Conservation (phyloP, 2,888 invertebrate species). For the Netelia inedita region DNA sequence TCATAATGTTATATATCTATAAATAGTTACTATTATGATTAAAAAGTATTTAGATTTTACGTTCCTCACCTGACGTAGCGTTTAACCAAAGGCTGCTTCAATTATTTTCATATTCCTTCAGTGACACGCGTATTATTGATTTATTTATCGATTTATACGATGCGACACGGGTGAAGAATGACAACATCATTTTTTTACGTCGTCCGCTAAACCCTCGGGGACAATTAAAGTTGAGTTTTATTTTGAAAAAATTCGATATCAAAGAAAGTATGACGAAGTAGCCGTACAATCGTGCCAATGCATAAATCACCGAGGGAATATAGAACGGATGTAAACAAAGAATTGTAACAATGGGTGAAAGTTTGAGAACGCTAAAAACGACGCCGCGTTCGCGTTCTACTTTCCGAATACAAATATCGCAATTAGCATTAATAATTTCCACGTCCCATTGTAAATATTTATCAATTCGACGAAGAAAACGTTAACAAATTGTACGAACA, state of each 20-base stretch:
- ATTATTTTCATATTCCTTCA: conserved; percentile 63
- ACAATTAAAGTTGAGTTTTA: conserved; percentile 27
- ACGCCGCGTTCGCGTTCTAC: background rate
- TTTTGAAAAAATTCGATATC: conserved; percentile 18
- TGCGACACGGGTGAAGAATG: background rate
- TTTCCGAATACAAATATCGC: conserved; percentile 13
- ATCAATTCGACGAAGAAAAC: background rate
- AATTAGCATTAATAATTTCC: background rate
- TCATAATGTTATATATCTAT: conserved; percentile 68
- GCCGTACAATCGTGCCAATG: conserved; percentile 61
- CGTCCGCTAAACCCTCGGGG: too few relatives aligned
- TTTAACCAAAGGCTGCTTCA: conserved; percentile 79
- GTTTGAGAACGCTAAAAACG: background rate
- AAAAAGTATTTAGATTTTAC: conserved; percentile 68
- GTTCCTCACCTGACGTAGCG: conserved; percentile 73
- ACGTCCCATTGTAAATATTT: conserved; percentile 16
- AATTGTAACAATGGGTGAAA: conserved; percentile 32
- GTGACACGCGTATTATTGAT: conserved; percentile 52
- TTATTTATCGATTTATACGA: conserved; percentile 51
- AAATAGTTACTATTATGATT: conserved; percentile 69
- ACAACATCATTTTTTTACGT: background rate
- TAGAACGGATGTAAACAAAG: background rate
- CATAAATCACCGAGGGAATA: conserved; percentile 46
- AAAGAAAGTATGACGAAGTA: conserved; percentile 36
- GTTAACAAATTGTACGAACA: conserved; percentile 39